Evolutionary conservation across 2,797 vertebrate species (phyloP), one percentile per base, ranked within the genome.

Genomic region (Notolepis coatsorum): DNA sequence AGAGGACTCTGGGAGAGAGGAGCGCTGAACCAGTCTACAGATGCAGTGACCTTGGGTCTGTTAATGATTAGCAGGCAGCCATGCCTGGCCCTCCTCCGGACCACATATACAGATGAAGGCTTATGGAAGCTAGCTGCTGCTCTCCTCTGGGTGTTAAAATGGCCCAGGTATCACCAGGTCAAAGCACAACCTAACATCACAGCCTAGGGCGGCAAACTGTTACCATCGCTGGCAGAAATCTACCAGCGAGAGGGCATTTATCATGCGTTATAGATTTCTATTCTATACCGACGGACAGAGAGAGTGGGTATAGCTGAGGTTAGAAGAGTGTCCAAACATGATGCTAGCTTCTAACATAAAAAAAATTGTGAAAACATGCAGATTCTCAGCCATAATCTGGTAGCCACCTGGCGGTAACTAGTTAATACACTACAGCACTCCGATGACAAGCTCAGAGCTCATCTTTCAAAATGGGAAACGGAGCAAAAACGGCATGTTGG

Each of bases 1-100:
- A 48, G 28, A 21, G 3, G n/a, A n/a, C n/a, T n/a, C n/a, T n/a
- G n/a, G n/a, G 7, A 6, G 28, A 65, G 60, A 59, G 60, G 53
- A 64, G 81, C 49, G 61, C 77, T 79, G 68, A 75, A 51, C 81
- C 77, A 75, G 70, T 81, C 78, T 89, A 85, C 72, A 71, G 74
- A 90, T 69, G 88, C 80, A 86, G 56, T 68, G 84, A 82, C 49
- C 71, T 67, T 56, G 76, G 39, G 48, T 53, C 62, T 77, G 60
- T 79, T 89, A 79, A 79, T 84, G 47, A 61, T 77, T 79, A 68
- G 37, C 81, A 54, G 71, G 61, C 73, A 39, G 63, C 52, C 62
- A 52, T 79, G 37, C 37, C 55, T 68, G 61, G 65, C 61, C 43
- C 0, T 0, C 25, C 47, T 77, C 67, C 69, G 74, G 46, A 65